Evolutionary conservation across 2,113 vertebrate genomes (phyloP), one percentile per base, ranked within the genome.

Genomic region (Symphodus melops): DNA sequence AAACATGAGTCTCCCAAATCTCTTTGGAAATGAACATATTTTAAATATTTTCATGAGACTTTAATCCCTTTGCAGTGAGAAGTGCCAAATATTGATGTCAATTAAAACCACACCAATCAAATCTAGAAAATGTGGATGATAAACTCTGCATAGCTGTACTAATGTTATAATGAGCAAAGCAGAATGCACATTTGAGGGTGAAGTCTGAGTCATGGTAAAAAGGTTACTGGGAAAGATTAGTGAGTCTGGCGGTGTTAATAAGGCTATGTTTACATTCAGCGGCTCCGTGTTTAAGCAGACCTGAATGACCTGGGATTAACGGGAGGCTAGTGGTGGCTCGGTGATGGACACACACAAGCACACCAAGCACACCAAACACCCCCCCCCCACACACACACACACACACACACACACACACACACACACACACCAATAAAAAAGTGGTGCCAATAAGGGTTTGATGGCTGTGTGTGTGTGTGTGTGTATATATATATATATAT

Each of bases 251-350:
- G 46, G 69, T 71, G 82, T 92, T 93, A 90, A 92, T 92, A 89
- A 88, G 91, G 68, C 77, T 84, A 72, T 92, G 83, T 93, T 92
- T 92, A 91, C 82, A 82, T 85, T 92, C 75, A 86, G 84, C 20
- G 69, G 68, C 79, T 88, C 64, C 66, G 57, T 86, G 81, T 88
- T 91, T 87, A 87, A 83, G 66, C 55, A 83, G 90, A 84, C 85
- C 77, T 84, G 77, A 91, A 80, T 90, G 85, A 85, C 75, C 80
- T 4, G 36, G 88, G 89, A 92, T 91, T 92, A 91, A 84, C 10
- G 64, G 53, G 79, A 74, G 76, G 37, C 77, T 48, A 49, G 76
- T 68, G 61, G 33, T 74, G 59, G 75, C 85, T 87, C 75, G 56
- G 85, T 79, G 81, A 82, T 60, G 77, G 25, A 77, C 75, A 61